Base-by-base conservation (phyloP, 2,797 vertebrate genomes). In the Sebastes trivittatus region DNA sequence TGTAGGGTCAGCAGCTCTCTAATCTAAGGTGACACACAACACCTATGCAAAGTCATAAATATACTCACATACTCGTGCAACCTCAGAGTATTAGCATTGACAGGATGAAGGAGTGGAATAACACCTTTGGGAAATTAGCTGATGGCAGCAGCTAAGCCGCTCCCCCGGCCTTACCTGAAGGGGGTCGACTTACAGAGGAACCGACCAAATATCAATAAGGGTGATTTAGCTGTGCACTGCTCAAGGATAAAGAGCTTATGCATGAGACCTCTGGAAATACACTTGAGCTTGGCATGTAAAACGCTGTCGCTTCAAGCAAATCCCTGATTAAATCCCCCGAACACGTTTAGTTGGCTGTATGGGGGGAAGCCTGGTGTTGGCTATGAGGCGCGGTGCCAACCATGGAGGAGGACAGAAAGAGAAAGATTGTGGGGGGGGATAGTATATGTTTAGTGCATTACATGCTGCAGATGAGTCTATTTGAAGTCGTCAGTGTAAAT, bases 221-320 rank as follows among this genome's bases (percentile, higher is more conserved):
- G 59, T 83, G 84, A 86, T 87, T 92, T 87, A 80, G 82, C 89
- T 76, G 79, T 82, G 81, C 82, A 78, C 82, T 62, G 80, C 89
- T 93, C 76, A 80, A 76, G 85, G 91, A 93, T 94, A 92, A 94
- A 93, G 90, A 90, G 93, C 92, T 94, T 94, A 92, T 81, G 81
- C 80, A 88, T 82, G 87, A 93, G 91, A 93, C 89, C 88, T 87
- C 87, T 88, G 82, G 70, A 94, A 94, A 93, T 85, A 90, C 75
- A 87, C 87, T 91, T 68, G 72, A 89, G 88, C 89, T 86, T 74
- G 86, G 70, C 42, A 7, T 88, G 87, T 90, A 88, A 92, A 93
- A 87, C 77, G 86, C 85, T 91, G 90, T 93, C 75, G 71, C 87
- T 85, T 93, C 69, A 83, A 88, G 87, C 86, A 94, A 93, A 94